These are phyloP conservation scores for Chelonus insularis DNA, from an alignment of 1,140 invertebrate genomes.

Conservation along the genomic window DNA sequence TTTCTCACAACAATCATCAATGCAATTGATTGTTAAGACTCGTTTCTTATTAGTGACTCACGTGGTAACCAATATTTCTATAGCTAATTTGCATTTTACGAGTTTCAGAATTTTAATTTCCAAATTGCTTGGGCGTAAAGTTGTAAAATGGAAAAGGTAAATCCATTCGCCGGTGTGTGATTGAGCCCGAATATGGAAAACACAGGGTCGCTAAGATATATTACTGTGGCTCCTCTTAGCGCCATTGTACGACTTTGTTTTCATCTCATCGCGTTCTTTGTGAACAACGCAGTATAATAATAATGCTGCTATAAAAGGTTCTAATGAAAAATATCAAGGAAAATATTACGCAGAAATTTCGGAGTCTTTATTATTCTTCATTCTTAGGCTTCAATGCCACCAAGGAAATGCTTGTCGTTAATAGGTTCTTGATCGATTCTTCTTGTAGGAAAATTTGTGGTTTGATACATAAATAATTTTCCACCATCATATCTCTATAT, in stretches of 20 bases:
- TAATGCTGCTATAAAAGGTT: neutral
- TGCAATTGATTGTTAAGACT: slow-evolving; percentile 1
- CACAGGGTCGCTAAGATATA: slow-evolving; percentile 27
- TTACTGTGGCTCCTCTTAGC: slow-evolving; percentile 23
- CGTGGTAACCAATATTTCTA: neutral
- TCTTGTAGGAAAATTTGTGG: too few relatives aligned
- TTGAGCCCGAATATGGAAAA: slow-evolving; percentile 27
- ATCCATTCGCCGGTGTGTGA: slow-evolving; percentile 25
- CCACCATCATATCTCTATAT: too few relatives aligned
- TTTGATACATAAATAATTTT: too few relatives aligned
- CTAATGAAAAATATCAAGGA: neutral
- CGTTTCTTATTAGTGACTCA: slow-evolving; percentile 6
- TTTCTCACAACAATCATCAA: too few relatives aligned
- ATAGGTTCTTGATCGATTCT: too few relatives aligned
- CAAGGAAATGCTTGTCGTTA: too few relatives aligned
- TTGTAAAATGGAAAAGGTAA: slow-evolving; percentile 11
- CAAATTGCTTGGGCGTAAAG: neutral
- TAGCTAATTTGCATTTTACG: slow-evolving; percentile 21
- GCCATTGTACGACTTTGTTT: slow-evolving; percentile 37
- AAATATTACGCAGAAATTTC: slow-evolving; percentile 44
- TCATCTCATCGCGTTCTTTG: slow-evolving; percentile 33
- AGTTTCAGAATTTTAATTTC: slow-evolving; percentile 14
- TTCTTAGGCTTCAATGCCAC: too few relatives aligned
- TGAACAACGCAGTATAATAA: slow-evolving; percentile 14
- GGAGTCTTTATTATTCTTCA: slow-evolving; percentile 41